A percentile compares a stretch with the other conserved stretches of the same genome.
These are phyloP conservation scores for Micromussa lordhowensis DNA, from an alignment of 92 coral and sea anemone species.

Conservation along the genomic window DNA sequence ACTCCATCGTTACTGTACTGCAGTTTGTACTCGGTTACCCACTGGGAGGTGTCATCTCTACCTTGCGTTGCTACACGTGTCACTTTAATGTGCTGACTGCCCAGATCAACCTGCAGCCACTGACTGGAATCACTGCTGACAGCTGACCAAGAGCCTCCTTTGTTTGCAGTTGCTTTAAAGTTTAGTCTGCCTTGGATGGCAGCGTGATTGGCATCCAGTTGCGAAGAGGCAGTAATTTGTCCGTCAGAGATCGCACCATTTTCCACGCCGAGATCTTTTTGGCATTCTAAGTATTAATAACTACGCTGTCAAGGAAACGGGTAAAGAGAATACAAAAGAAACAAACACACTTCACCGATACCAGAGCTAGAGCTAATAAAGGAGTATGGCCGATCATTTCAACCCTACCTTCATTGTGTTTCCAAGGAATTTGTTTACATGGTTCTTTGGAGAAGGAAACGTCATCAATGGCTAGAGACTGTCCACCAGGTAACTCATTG, in stretches of 20 bases:
- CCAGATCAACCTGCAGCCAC: not conserved
- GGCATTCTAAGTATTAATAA: not conserved
- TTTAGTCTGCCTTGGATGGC: not conserved
- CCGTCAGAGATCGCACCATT: not conserved
- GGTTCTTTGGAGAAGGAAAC: too few species aligned
- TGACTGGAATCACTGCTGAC: not conserved
- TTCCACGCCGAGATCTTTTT: not conserved
- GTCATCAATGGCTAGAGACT: not conserved
- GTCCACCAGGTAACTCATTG: not conserved
- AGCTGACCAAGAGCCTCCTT: not conserved
- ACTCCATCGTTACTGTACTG: constrained; percentile 4
- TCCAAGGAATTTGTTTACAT: not conserved
- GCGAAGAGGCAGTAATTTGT: not conserved
- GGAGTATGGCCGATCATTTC: too few species aligned
- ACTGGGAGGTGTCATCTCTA: not conserved
- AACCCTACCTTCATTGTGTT: not conserved
- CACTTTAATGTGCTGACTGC: not conserved
- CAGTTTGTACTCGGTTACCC: constrained; percentile 5
- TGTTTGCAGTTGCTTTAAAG: not conserved
- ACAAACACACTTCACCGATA: too few species aligned
- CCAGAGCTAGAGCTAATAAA: too few species aligned
- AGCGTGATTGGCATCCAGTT: not conserved
- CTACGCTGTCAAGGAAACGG: too few species aligned
- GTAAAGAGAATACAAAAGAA: too few species aligned
- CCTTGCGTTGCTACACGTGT: constrained; percentile 7